Percentiles rank a stretch among this genome's conserved stretches.
Evolutionary conservation across 2,113 vertebrate genomes (phyloP).

Genomic region (Acanthisitta chloris): DNA sequence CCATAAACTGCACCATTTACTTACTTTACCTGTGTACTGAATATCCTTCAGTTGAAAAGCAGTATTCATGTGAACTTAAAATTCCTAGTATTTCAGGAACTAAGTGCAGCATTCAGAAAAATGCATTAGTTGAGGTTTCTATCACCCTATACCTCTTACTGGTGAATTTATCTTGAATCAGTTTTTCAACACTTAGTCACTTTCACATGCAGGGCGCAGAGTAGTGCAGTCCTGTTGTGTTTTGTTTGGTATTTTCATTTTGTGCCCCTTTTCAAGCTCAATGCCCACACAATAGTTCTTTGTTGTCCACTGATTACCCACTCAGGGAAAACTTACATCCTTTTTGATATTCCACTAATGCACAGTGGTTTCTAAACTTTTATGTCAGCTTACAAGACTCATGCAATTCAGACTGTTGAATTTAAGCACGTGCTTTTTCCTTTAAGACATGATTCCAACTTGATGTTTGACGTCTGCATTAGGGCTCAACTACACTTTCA

Average conservation of each 20-base stretch:
- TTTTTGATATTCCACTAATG: neutral
- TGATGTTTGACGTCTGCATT: neutral
- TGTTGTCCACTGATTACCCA: neutral
- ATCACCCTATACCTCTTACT: neutral
- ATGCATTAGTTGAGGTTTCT: neutral
- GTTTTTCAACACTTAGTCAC: neutral
- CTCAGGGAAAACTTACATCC: neutral
- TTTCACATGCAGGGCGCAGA: neutral
- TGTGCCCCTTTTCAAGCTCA: neutral
- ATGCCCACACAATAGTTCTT: neutral
- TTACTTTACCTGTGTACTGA: neutral
- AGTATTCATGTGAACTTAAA: neutral
- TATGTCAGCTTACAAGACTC: neutral
- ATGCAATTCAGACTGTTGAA: neutral
- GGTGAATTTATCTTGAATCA: neutral
- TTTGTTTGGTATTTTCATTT: neutral
- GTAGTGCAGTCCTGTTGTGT: neutral
- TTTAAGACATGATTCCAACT: neutral
- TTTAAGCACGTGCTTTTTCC: neutral
- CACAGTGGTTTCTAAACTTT: neutral
- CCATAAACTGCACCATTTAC: neutral
- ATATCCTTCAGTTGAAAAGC: neutral
- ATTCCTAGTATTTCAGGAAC: neutral
- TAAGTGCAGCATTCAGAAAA: neutral
- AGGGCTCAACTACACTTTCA: neutral